Base-by-base conservation (phyloP, 2,797 vertebrate species). In the Aulostomus chinensis region DNA sequence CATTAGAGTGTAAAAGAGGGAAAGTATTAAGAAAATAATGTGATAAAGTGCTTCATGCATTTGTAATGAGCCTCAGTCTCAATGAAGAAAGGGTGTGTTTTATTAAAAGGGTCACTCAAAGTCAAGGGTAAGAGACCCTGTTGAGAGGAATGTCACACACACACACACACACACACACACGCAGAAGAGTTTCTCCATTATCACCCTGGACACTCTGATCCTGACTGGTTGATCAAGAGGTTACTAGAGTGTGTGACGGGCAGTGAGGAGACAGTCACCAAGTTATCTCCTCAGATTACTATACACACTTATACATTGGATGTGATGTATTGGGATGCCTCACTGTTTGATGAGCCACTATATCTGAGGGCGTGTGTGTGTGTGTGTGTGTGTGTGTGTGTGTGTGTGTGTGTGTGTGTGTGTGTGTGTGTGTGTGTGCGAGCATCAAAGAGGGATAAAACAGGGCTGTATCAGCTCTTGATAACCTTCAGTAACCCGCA, bases 151-250 rank as follows among this genome's bases (percentile, higher is more conserved):
- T 9, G 11, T 33, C 17, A 39, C 3, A 40, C 41, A 48, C 12
- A 64, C 11, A 33, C 18, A 57, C 18, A 49, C 22, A 48, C 17
- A 18, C 16, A 13, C 12, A 29, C 2, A 28, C 2, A 37, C 16
- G 12, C 11, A 33, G 7, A 12, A 28, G 10, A 1, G 4, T n/a
- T n/a, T n/a, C n/a, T n/a, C 22, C 34, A 42, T 9, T 7, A 37
- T 29, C 58, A 53, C 17, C 28, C 13, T 36, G 2, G 25, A 35
- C 42, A 37, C 70, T 58, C 54, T 60, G 26, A 31, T 80, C 77
- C 81, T 80, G 84, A 88, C 29, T 90, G 80, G 58, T 16, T 84
- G 75, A 84, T 90, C 85, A 86, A 80, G 82, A 81, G 40, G 41
- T 71, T 12, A 17, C 32, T 18, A 32, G 39, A 67, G 60, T 55